Evolutionary conservation across 2,797 vertebrate species (phyloP).

Genomic region (Bovichtus variegatus): DNA sequence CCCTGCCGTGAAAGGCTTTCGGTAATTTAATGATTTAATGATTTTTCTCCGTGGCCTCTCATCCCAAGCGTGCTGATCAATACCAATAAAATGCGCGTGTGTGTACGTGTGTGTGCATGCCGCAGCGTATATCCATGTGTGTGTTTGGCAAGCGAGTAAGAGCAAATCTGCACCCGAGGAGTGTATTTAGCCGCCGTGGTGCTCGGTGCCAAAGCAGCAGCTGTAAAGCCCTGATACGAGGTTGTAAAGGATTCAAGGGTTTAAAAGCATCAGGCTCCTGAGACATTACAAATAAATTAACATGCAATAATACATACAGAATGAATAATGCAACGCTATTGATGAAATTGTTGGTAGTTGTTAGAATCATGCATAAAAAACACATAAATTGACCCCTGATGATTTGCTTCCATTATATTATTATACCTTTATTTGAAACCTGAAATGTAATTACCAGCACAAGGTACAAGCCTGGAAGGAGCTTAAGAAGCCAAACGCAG

Average conservation of each 20-base stretch:
- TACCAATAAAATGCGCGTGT: slow-evolving; percentile 36
- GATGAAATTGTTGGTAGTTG: too few relatives aligned
- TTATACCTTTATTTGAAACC: too few relatives aligned
- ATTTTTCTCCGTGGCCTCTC: slow-evolving; percentile 34
- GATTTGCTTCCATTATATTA: too few relatives aligned
- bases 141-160: slow-evolving; percentile 15
- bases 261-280: slow-evolving; percentile 12
- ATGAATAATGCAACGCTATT: background rate
- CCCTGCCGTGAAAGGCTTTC: slow-evolving; percentile 27
- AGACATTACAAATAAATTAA: slow-evolving; percentile 1
- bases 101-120: background rate
- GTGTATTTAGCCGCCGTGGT: background rate
- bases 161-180: background rate
- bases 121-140: background rate
- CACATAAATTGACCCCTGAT: too few relatives aligned
- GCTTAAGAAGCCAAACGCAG: background rate
- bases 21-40: slow-evolving; percentile 50
- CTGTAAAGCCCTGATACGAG: slow-evolving; percentile 41
- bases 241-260: slow-evolving; percentile 9
- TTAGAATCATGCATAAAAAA: too few relatives aligned
- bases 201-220: background rate
- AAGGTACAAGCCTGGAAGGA: background rate
- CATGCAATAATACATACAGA: background rate
- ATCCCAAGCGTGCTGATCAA: slow-evolving; percentile 22
- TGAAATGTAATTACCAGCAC: too few relatives aligned